Base-by-base conservation (phyloP, 2,797 vertebrate genomes). In the Silurus aristotelis region DNA sequence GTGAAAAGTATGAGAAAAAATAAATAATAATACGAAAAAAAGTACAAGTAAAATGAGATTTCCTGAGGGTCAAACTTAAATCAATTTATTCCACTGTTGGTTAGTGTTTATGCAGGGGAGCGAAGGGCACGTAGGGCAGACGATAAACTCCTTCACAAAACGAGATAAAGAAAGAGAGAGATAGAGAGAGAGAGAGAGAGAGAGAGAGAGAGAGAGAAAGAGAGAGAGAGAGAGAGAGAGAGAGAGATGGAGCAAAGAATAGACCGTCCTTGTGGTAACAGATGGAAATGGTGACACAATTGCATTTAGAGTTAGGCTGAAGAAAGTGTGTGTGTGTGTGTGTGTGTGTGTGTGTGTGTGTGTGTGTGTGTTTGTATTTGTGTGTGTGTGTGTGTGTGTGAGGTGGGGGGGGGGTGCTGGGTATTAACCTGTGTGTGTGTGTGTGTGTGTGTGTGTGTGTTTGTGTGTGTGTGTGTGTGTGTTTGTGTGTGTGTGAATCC, bases 261-360 rank as follows among this genome's bases (percentile, higher is more conserved):
- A 84, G 58, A 72, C 48, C 82, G 89, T 86, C 88, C 87, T 89
- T 88, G 80, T 56, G 52, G 82, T 8, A 67, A 27, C 71, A 52
- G 66, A 87, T 66, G 71, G 61, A 84, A 64, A 79, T 60, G 38
- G 38, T 63, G 78, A 43, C 67, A 79, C 83, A 82, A 75, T 55
- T 85, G 72, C n/a, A 22, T 78, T 82, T 80, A 71, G 17, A 43
- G 60, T 77, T 52, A 68, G 22, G 14, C 14, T 46, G 55, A 85
- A 83, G 43, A 71, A 38, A 80, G 46, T 17, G 3, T 63, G 66
- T 79, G 38, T 84, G 22, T 85, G 48, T 48, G 5, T 48, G 48
- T 48, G 48, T 31, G 31, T 31, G 31, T 31, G 31, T 31, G 31
- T 31, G 31, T 31, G 31, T 31, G 31, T 31, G 31, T 31, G 31